Conservation (phyloP, 2,113 vertebrate species). For the Lepisosteus oculatus region DNA sequence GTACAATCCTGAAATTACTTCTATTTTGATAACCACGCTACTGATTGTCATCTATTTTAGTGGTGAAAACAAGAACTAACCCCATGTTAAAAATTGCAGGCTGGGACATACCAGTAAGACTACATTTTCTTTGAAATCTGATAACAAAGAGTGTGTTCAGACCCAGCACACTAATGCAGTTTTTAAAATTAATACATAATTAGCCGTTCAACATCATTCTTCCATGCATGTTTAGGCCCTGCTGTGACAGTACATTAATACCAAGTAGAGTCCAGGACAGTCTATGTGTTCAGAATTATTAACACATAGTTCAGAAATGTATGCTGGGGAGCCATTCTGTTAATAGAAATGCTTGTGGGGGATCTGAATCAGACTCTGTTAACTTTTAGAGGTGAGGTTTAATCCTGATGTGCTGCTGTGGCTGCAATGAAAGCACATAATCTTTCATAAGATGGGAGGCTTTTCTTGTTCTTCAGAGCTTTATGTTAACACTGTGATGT, state of each 20-base stretch:
- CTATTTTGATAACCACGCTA: no score
- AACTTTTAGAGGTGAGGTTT: not conserved
- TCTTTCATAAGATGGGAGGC: no score
- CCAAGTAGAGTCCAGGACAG: constrained; percentile 8
- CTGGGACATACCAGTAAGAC: no score
- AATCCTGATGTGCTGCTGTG: not conserved
- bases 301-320: not conserved
- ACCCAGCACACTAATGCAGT: not conserved
- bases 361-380: constrained; percentile 13
- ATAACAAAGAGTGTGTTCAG: no score
- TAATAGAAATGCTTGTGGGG: constrained; percentile 23
- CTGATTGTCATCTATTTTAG: no score
- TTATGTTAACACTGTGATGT: no score
- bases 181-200: not conserved
- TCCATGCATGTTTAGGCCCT: not conserved
- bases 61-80: not conserved
- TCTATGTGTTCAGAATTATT: not conserved
- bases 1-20: no score
- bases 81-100: no score
- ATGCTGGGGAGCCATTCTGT: constrained; percentile 10
- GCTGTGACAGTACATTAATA: not conserved
- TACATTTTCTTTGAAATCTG: not conserved
- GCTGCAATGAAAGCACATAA: not conserved
- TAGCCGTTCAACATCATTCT: constrained; percentile 10
- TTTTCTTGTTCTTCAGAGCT: no score